Evolutionary conservation across 1,140 invertebrate species (phyloP), one percentile per base, ranked within the genome.

Genomic region (Hestina assimilis): DNA sequence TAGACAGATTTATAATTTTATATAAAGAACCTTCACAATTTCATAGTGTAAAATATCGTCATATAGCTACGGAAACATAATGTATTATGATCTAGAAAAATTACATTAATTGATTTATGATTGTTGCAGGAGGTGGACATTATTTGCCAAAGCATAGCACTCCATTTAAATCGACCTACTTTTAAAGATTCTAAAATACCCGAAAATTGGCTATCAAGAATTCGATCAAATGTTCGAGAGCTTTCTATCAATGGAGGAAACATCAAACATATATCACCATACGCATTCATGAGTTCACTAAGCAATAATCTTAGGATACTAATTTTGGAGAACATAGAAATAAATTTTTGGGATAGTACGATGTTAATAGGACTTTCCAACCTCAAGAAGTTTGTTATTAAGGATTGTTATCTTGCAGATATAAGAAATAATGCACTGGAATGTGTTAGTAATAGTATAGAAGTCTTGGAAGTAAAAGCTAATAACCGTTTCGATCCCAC

Each of bases 211-310:
- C 26, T 87, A 6, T 63, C 66, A 11, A 50, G 23, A 8, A 19
- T 83, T 14, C 60, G 68, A 24, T 26, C 56, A 0, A 66, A 65
- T 8, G 59, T 87, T n/a, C 55, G 61, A 8, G 67, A 70, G 28
- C 38, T 86, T 1, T 20, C 41, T 11, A 79, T 86, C 21, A 31
- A 63, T n/a, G 65, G 73, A 6, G 83, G 84, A 24, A 86, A 87
- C 24, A 64, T 83, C 1, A 61, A 64, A 45, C 26, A 72, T 12
- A 78, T 87, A 11, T 6, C 71, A 9, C 55, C 76, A n/a, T 9
- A 69, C 15, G 66, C 76, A 4, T 87, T 87, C 48, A 64, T 75
- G 29, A 72, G 56, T 28, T 66, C 63, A 5, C 76, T 75, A 15
- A 55, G 68, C 29, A 56, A 48, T n/a, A 66, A 60, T 11, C 48